Evolutionary conservation across 2,113 vertebrate genomes (phyloP).

Genomic region (Hipposideros armiger): DNA sequence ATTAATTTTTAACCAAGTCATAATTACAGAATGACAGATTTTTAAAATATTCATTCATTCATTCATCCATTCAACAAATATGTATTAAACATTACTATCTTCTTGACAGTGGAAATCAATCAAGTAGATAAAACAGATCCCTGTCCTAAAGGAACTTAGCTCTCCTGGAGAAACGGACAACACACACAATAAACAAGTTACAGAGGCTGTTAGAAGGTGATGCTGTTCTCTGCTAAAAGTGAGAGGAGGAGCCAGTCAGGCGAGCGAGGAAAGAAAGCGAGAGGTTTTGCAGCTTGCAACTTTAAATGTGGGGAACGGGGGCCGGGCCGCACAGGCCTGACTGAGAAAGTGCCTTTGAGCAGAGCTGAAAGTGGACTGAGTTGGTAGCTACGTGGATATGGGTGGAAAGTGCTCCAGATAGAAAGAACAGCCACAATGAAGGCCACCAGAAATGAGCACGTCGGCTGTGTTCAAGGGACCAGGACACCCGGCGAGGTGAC

Average conservation of each 20-base stretch:
- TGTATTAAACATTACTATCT: background rate
- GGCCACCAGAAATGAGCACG: background rate
- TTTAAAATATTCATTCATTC: background rate
- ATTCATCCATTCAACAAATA: background rate
- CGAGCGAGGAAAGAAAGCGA: background rate
- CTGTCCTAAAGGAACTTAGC: background rate
- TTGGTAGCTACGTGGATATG: background rate
- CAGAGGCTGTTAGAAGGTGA: background rate
- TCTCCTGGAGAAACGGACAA: background rate
- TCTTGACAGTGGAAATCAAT: background rate
- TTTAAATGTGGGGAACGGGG: background rate
- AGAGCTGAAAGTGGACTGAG: background rate
- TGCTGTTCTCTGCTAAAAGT: background rate
- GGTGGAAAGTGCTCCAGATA: background rate
- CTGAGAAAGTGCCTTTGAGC: background rate
- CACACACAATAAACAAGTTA: background rate
- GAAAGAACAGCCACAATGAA: background rate
- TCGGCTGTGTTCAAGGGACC: background rate
- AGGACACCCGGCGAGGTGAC: accelerated
- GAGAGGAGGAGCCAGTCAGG: background rate
- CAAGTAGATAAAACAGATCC: constrained; percentile 18
- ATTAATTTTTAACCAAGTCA: constrained; percentile 10
- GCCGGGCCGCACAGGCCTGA: background rate
- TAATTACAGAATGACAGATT: constrained; percentile 6
- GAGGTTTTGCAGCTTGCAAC: background rate